Evolutionary conservation across 2,888 invertebrate species (phyloP).

Genomic region (Drosophila niveifrons): DNA sequence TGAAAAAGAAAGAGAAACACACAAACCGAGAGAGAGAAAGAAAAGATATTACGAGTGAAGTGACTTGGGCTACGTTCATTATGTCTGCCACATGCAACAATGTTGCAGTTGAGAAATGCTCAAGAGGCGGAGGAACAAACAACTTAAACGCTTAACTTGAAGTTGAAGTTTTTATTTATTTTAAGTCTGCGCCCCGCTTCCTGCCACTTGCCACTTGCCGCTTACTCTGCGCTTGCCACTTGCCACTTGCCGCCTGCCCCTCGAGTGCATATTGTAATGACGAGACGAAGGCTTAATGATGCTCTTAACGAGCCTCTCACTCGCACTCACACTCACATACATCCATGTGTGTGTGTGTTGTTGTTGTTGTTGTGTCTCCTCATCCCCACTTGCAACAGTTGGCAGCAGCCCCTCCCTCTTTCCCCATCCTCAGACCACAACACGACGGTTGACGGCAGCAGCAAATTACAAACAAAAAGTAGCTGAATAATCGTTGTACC

Average conservation of each 20-base stretch:
- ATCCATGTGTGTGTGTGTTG: neutral
- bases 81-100: slow-evolving; percentile 70
- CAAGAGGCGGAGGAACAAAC: slow-evolving; percentile 75
- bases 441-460: slow-evolving; percentile 16
- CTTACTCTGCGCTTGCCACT: neutral
- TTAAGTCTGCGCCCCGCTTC: slow-evolving; percentile 64
- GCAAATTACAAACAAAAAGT: slow-evolving; percentile 61
- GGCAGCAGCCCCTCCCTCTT: slow-evolving; percentile 17
- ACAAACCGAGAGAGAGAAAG: neutral
- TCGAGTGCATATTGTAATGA: slow-evolving; percentile 43
- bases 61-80: slow-evolving; percentile 48
- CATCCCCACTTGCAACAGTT: slow-evolving; percentile 52
- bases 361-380: slow-evolving; percentile 21
- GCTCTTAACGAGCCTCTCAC: slow-evolving; percentile 61
- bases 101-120: slow-evolving; percentile 75
- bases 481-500: slow-evolving; percentile 61
- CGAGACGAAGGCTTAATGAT: slow-evolving; percentile 68
- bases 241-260: neutral
- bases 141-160: slow-evolving; percentile 76
- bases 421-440: slow-evolving; percentile 1
- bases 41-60: slow-evolving; percentile 42
- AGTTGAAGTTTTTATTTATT: slow-evolving; percentile 78
- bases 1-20: neutral
- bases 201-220: slow-evolving; percentile 24
- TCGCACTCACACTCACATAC: slow-evolving; percentile 31